phyloP scores from a whole-genome alignment of 2,797 vertebrate species.

The Gambusia yucatana region DNA sequence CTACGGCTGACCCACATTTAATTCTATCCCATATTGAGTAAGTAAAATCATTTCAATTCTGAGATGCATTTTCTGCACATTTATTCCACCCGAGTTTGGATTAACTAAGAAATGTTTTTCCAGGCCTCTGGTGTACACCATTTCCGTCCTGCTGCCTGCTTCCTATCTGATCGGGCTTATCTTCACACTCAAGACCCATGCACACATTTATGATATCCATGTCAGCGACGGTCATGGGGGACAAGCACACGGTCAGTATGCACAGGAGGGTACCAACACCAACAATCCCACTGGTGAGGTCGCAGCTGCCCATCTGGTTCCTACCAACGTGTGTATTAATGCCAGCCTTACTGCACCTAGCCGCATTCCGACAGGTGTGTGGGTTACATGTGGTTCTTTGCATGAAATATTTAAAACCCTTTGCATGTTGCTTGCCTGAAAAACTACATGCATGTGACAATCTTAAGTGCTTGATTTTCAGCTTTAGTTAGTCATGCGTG shows the following conservation, averaged over 20 bases:
- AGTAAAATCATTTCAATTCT: conserved; percentile 49
- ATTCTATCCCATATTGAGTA: conserved; percentile 82
- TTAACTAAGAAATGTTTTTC: neutral
- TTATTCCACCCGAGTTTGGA: neutral
- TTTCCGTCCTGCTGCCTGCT: conserved; percentile 84
- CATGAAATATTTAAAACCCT: neutral
- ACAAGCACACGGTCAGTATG: conserved; percentile 70
- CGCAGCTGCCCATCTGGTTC: conserved; percentile 20
- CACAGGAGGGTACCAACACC: conserved; percentile 30
- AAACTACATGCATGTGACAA: conserved; percentile 24
- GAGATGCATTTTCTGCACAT: neutral
- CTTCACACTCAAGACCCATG: conserved; percentile 90
- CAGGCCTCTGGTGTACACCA: conserved; percentile 86
- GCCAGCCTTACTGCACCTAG: conserved; percentile 32
- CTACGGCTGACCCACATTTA: conserved; percentile 71
- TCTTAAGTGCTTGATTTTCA: neutral
- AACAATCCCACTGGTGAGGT: conserved; percentile 38
- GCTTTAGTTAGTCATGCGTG: conserved; percentile 34
- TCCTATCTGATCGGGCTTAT: conserved; percentile 88
- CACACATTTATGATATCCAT: conserved; percentile 89
- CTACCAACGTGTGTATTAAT: conserved; percentile 58
- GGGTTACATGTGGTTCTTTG: conserved; percentile 21
- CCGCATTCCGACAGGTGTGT: conserved; percentile 54
- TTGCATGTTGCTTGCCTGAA: neutral
- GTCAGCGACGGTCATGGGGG: conserved; percentile 82